Evolutionary conservation across 2,113 vertebrate genomes (phyloP), one percentile per base, ranked within the genome.

Genomic region (Eolophus roseicapilla): DNA sequence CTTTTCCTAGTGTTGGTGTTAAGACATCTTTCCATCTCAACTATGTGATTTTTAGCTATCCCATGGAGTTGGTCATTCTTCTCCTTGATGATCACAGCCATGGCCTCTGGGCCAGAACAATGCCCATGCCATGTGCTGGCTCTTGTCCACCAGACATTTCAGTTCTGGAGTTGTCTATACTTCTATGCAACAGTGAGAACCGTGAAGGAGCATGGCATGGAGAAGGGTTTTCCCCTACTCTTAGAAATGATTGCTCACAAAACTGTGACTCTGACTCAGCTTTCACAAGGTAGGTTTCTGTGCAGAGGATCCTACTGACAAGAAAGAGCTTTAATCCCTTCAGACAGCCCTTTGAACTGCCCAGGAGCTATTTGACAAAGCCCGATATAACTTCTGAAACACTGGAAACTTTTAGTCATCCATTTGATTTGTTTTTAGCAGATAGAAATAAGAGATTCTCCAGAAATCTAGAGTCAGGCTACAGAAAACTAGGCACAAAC

Each of bases 331-430:
- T n/a, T 95, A 95, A 96, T 95, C 77, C 77, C 67, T 79, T 93
- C 84, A 95, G 86, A 86, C 60, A 93, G 81, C 62, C 41, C 65
- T 93, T 95, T 93, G 94, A 95, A 92, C 77, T 68, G 74, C 39
- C 74, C 81, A 76, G 93, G 81, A 92, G 78, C 62, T 87, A 74
- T 92, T 87, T 73, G 65, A 86, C 15, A 92, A 76, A 87, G 57
- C 35, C 83, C 79, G 62, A 89, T 8, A 8, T 33, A 93, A 86
- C 46, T 87, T 92, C 69, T 93, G 89, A 82, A 93, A 76, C 55
- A 62, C 60, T 92, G 83, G 43, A 75, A 95, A 75, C 25, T 82
- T 76, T 75, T 76, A 60, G 81, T 87, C 69, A n/a, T 64, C 11
- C 31, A 10, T 93, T 92, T 82, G 19, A 43, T 75, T 92, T 86